These are phyloP conservation scores for Setophaga petechia DNA, from an alignment of 2,113 vertebrate genomes.

Conservation along the genomic window DNA sequence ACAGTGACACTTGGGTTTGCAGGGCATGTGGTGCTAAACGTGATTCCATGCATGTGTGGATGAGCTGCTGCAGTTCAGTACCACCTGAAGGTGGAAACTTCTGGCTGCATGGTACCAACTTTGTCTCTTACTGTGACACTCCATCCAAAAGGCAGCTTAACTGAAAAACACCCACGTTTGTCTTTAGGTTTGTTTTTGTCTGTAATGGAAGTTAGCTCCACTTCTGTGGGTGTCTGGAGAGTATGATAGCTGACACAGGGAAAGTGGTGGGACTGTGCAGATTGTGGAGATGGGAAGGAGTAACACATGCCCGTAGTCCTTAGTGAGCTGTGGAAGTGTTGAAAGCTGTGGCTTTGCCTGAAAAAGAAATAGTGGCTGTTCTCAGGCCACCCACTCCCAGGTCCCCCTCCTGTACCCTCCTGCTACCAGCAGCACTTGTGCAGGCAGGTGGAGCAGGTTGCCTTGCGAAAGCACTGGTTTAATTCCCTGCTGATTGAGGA, in stretches of 20 bases:
- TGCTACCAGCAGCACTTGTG: neutral
- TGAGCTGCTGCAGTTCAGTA: neutral
- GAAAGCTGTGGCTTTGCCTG: neutral
- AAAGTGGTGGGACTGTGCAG: neutral
- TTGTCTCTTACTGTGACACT: neutral
- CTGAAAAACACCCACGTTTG: neutral
- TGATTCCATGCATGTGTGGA: fast-evolving
- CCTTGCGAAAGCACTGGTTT: neutral
- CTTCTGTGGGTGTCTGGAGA: fast-evolving
- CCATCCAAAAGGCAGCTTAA: neutral
- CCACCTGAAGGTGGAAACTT: neutral
- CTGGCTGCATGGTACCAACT: neutral
- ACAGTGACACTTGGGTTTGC: neutral
- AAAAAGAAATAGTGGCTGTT: neutral
- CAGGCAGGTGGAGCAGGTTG: neutral
- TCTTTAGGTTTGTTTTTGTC: neutral
- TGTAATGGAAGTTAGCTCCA: neutral
- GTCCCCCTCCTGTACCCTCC: fast-evolving
- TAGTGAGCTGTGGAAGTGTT: neutral
- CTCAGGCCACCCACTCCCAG: neutral
- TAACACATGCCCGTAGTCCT: neutral
- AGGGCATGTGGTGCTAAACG: neutral
- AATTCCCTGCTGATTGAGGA: neutral
- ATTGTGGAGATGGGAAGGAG: neutral
- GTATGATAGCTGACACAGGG: neutral